A percentile compares a stretch with the other conserved stretches of the same genome.
Conservation (phyloP, 2,797 vertebrate genomes). For the Cryptoblepharus egeriae region DNA sequence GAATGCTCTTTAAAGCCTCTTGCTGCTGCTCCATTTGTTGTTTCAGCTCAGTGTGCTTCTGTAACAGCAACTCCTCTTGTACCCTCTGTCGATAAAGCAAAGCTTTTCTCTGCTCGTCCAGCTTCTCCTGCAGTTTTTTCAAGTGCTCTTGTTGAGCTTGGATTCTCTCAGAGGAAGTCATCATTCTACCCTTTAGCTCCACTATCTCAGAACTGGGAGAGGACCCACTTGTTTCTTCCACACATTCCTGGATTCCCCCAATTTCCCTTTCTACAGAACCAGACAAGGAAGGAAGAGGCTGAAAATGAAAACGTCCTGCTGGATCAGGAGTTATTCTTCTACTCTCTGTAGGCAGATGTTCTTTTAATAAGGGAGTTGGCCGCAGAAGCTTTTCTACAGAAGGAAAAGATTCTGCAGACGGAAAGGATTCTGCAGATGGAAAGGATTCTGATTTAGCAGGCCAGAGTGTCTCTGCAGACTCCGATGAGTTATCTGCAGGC, state of each 20-base stretch:
- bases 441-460: neutral
- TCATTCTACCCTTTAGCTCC: slow-evolving; percentile 61
- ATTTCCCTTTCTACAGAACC: slow-evolving; percentile 25
- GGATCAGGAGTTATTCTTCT: slow-evolving; percentile 45
- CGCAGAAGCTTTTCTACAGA: slow-evolving; percentile 8
- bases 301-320: slow-evolving; percentile 3
- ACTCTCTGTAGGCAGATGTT: slow-evolving; percentile 29
- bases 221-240: neutral
- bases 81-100: slow-evolving; percentile 67
- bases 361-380: neutral
- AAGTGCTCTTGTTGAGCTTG: slow-evolving; percentile 73
- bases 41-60: slow-evolving; percentile 64
- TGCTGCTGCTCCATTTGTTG: slow-evolving; percentile 78
- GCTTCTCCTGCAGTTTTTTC: slow-evolving; percentile 68
- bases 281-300: neutral
- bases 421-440: neutral
- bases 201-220: slow-evolving; percentile 30
- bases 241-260: slow-evolving; percentile 20
- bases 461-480: slow-evolving; percentile 33
- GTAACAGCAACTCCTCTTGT: slow-evolving; percentile 67
- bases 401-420: neutral
- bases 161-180: slow-evolving; percentile 68
- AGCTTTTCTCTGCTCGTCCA: slow-evolving; percentile 67
- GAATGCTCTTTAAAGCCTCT: slow-evolving; percentile 77
- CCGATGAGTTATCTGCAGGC: slow-evolving; percentile 41